Evolutionary conservation across 2,888 invertebrate species (phyloP).

Genomic region (Lacanobia wlatinum): DNA sequence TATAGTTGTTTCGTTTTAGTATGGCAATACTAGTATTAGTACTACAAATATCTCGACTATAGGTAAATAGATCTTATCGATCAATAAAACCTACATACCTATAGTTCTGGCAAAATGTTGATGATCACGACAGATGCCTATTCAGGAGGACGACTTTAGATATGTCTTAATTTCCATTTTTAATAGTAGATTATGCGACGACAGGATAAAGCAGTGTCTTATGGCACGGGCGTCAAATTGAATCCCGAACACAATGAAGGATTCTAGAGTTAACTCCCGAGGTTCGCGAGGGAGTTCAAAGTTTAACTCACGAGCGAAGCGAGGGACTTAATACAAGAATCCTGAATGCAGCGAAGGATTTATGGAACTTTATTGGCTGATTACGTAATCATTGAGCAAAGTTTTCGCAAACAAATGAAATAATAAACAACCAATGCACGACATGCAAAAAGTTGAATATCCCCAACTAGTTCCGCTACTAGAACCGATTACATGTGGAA

Average conservation of each 20-base stretch:
- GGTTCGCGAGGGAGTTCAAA: too few relatives aligned
- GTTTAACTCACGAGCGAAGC: too few relatives aligned
- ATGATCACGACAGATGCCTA: not conserved
- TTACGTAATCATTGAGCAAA: not conserved
- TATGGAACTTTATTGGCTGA: not conserved
- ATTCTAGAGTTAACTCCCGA: too few relatives aligned
- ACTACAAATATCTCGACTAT: too few relatives aligned
- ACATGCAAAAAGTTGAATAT: slow-evolving; percentile 26
- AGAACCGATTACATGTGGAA: slow-evolving; percentile 31
- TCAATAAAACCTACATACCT: too few relatives aligned
- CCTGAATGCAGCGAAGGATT: too few relatives aligned
- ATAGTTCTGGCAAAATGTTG: not conserved
- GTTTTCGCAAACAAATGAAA: not conserved
- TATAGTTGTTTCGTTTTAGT: not conserved
- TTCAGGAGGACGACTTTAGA: not conserved
- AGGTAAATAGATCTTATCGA: not conserved
- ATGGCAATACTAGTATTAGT: not conserved
- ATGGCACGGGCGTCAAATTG: too few relatives aligned
- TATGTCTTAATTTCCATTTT: not conserved
- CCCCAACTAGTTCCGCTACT: slow-evolving; percentile 25
- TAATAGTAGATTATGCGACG: too few relatives aligned
- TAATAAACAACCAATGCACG: not conserved
- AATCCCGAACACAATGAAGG: too few relatives aligned
- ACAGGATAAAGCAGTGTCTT: too few relatives aligned
- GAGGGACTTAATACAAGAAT: too few relatives aligned